Evolutionary conservation across 1,140 invertebrate species (phyloP), one percentile per base, ranked within the genome.

Genomic region (Nebria ingens): DNA sequence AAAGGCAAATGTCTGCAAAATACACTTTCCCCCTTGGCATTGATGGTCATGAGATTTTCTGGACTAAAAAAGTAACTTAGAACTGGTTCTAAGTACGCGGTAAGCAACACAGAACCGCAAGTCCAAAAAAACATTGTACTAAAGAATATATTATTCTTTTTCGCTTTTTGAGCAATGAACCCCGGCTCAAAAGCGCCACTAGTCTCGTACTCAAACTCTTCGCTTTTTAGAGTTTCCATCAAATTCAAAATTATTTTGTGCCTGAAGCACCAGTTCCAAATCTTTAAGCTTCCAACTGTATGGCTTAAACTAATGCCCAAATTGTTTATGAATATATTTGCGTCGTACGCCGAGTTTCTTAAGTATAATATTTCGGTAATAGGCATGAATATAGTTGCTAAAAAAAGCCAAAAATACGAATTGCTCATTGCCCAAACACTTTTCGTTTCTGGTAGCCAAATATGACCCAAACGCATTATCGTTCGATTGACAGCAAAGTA

Each of bases 1-100:
- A 65, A 66, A 1, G 67, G 67, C 2, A 67, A 50, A 6, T 34
- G 6, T n/a, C 25, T 9, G n/a, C 25, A 34, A 34, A 34, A 34
- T n/a, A 9, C n/a, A 9, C n/a, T 34, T n/a, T 34, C 25, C 6
- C 25, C 25, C 6, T n/a, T 34, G n/a, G n/a, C 6, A 34, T 34
- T 34, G 6, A 22, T 2, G 19, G 50, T 4, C 4, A 20, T 15
- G 3, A 4, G 12, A 12, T 45, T 45, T 9, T 45, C 6, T 11
- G 40, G 40, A 12, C 17, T 4, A 17, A 45, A 45, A 12, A 45
- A 12, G 9, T 12, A 45, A 12, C 3, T 12, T 12, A 12, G 17
- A 9, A 17, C 3, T 45, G 40, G 40, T 17, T 17, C 15, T 17
- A 45, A 45, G 4, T 11, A 45, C 9, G 9, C 40, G 17, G 17